phyloP scores from a whole-genome alignment of 2,888 invertebrate genomes.

The Euclidia mi region DNA sequence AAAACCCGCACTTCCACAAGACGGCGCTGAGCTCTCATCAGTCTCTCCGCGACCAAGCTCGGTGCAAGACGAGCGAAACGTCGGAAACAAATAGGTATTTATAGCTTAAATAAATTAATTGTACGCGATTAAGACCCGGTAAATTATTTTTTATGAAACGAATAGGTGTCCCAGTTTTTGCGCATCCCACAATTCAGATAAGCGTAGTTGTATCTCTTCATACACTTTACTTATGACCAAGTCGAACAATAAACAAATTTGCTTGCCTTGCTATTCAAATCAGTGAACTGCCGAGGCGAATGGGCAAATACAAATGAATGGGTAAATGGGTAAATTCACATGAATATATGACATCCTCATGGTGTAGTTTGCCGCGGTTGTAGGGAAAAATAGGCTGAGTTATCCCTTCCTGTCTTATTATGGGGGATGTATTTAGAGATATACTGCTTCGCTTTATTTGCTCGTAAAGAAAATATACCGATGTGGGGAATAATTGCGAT shows the following conservation, averaged over 20 bases:
- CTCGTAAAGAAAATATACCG: neutral
- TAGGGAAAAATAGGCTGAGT: conserved; percentile 19
- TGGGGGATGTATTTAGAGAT: conserved; percentile 2
- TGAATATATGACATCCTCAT: conserved; percentile 30
- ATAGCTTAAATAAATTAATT: too few species aligned
- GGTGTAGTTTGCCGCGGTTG: neutral
- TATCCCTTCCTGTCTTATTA: conserved; percentile 26
- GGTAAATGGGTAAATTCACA: conserved; percentile 11
- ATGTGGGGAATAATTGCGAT: neutral
- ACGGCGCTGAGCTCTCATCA: too few species aligned
- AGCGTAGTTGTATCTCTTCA: neutral
- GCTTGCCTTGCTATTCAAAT: conserved; percentile 43
- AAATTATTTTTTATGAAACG: too few species aligned
- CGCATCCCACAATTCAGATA: neutral
- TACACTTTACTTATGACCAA: conserved; percentile 10
- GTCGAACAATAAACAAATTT: conserved; percentile 34
- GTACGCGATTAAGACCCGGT: too few species aligned
- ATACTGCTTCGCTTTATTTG: neutral
- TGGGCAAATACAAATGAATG: conserved; percentile 16
- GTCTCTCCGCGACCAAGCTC: too few species aligned
- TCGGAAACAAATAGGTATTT: too few species aligned
- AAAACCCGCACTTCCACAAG: too few species aligned
- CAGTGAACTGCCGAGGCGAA: conserved; percentile 22
- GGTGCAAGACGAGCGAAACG: too few species aligned
- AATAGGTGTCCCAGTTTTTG: conserved; percentile 8